These are phyloP conservation scores for Nomada fabriciana DNA, from an alignment of 2,888 invertebrate species.

Conservation along the genomic window DNA sequence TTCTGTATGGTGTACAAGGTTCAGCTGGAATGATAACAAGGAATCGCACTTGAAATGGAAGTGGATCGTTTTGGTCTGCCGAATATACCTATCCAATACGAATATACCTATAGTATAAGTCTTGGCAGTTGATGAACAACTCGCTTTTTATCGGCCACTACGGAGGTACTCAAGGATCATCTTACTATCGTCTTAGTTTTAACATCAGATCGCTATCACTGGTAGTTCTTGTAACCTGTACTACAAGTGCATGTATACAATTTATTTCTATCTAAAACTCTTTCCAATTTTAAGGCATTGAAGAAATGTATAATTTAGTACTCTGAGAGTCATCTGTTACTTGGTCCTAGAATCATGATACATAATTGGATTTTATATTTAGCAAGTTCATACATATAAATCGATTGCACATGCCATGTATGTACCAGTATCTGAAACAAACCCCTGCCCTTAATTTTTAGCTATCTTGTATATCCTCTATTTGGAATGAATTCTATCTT, in stretches of 20 bases:
- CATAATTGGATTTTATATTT: not conserved
- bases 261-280: no score
- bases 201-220: not conserved
- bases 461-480: no score
- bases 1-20: no score
- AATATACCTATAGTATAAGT: no score
- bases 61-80: no score
- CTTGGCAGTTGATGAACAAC: not conserved
- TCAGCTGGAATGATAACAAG: no score
- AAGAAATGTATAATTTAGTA: not conserved
- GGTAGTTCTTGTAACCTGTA: no score
- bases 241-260: no score
- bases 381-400: not conserved
- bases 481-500: not conserved
- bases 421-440: no score
- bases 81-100: no score
- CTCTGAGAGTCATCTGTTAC: constrained; percentile 39
- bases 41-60: no score
- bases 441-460: no score
- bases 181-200: constrained; percentile 8
- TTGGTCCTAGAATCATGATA: constrained; percentile 1
- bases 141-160: constrained; percentile 62
- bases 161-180: constrained; percentile 37
- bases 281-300: not conserved
- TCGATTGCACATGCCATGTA: not conserved